Evolutionary conservation across 1,140 invertebrate genomes (phyloP).

Genomic region (Zaprionus vittiger): DNA sequence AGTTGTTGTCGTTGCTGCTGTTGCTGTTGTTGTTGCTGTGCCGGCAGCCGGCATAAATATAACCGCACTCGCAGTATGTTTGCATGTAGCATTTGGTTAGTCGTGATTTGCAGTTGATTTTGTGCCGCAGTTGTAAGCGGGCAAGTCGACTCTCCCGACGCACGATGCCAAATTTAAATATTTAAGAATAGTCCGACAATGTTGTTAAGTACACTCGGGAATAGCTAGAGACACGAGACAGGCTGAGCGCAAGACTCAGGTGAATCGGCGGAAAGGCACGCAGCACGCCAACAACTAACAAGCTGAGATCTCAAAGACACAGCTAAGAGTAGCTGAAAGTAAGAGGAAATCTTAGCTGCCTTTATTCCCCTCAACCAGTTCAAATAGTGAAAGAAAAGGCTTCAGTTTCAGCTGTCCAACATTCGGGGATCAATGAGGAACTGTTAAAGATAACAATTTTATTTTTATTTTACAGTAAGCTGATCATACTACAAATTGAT

Average conservation of each 20-base stretch:
- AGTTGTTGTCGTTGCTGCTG: conserved; percentile 14
- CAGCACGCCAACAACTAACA: not conserved
- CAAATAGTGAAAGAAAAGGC: too few relatives aligned
- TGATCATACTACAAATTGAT: too few relatives aligned
- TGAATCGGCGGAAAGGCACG: conserved; percentile 4
- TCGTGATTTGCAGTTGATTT: conserved; percentile 78
- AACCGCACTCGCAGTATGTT: conserved; percentile 70
- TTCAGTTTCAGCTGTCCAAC: too few relatives aligned
- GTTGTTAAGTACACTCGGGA: not conserved
- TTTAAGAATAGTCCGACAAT: conserved; percentile 35
- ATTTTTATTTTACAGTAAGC: too few relatives aligned
- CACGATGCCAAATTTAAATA: conserved; percentile 53
- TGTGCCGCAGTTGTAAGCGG: conserved; percentile 51
- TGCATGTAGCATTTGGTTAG: conserved; percentile 58
- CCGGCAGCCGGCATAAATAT: conserved; percentile 68
- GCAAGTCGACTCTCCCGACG: conserved; percentile 29
- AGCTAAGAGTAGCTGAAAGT: not conserved
- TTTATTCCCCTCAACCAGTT: not conserved
- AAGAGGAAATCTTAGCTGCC: not conserved
- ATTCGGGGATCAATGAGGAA: too few relatives aligned
- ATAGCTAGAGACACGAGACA: not conserved
- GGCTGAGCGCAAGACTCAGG: conserved; percentile 25
- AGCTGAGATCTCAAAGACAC: not conserved
- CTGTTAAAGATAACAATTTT: too few relatives aligned
- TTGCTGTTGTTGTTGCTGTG: conserved; percentile 21